phyloP scores from a whole-genome alignment of 2,888 invertebrate genomes.

The Catocala fraxini region DNA sequence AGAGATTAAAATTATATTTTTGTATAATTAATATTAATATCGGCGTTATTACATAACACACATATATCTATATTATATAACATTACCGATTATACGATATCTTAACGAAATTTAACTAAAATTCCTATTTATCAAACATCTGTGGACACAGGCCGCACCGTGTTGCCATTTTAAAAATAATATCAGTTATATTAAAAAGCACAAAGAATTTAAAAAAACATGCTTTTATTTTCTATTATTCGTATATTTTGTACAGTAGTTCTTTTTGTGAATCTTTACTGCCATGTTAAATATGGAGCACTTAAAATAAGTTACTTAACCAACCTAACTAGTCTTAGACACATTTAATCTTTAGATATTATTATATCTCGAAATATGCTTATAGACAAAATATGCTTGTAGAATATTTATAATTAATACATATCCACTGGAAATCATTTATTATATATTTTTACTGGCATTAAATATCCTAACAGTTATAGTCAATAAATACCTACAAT shows the following conservation, averaged over 20 bases:
- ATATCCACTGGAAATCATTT: neutral
- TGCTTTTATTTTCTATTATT: slow-evolving; percentile 46
- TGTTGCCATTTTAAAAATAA: slow-evolving; percentile 22
- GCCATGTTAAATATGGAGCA: slow-evolving; percentile 54
- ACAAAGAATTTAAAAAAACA: slow-evolving; percentile 37
- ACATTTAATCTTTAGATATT: slow-evolving; percentile 46
- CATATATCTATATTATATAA: slow-evolving; percentile 6
- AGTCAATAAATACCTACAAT: too few relatives aligned
- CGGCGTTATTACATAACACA: neutral
- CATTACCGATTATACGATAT: neutral
- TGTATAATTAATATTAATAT: slow-evolving; percentile 24
- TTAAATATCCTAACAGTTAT: too few relatives aligned
- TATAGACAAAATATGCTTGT: slow-evolving; percentile 37
- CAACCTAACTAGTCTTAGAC: slow-evolving; percentile 67
- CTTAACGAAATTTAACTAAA: neutral
- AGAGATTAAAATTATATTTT: slow-evolving; percentile 44
- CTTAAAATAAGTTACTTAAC: slow-evolving; percentile 48
- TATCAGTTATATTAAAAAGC: slow-evolving; percentile 4
- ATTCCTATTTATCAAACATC: neutral
- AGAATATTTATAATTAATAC: neutral
- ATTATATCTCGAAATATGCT: slow-evolving; percentile 45
- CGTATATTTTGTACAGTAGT: slow-evolving; percentile 51
- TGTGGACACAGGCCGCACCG: slow-evolving; percentile 4
- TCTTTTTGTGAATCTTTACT: slow-evolving; percentile 56
- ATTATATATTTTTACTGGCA: neutral